Evolutionary conservation across 2,113 vertebrate genomes (phyloP).

Genomic region (Motacilla tschutschensis): DNA sequence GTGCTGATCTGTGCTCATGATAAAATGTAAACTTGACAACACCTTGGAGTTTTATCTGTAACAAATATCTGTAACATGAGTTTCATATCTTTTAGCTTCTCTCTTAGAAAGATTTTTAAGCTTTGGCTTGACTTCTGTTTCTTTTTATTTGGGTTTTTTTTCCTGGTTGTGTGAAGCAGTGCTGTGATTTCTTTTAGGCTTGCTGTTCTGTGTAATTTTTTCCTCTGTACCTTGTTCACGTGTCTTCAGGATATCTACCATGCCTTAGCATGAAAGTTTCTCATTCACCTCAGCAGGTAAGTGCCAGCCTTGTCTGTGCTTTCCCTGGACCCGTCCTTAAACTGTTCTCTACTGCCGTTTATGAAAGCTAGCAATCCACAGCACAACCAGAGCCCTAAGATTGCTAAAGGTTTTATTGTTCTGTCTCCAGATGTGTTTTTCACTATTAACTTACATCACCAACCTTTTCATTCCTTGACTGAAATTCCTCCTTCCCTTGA

Average conservation of each 20-base stretch:
- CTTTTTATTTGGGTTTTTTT: neutral
- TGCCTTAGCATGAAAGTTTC: neutral
- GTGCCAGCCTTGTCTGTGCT: neutral
- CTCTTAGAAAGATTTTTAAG: neutral
- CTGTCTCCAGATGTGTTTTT: neutral
- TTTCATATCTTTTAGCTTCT: neutral
- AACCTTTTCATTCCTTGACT: neutral
- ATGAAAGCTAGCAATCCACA: neutral
- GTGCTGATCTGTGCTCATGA: neutral
- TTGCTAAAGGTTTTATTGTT: neutral
- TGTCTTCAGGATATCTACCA: neutral
- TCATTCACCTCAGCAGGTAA: neutral
- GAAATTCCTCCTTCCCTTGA: neutral
- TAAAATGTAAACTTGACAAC: neutral
- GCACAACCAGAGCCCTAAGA: neutral
- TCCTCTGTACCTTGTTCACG: neutral
- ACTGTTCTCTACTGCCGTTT: neutral
- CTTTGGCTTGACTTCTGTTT: neutral
- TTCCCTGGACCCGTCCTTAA: neutral
- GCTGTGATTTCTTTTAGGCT: neutral
- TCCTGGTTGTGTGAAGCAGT: neutral
- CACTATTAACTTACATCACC: neutral
- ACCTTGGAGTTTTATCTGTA: neutral
- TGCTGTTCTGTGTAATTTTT: neutral
- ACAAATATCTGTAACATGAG: neutral